Conservation (phyloP, 2,888 invertebrate genomes). For the Calameuta filiformis region DNA sequence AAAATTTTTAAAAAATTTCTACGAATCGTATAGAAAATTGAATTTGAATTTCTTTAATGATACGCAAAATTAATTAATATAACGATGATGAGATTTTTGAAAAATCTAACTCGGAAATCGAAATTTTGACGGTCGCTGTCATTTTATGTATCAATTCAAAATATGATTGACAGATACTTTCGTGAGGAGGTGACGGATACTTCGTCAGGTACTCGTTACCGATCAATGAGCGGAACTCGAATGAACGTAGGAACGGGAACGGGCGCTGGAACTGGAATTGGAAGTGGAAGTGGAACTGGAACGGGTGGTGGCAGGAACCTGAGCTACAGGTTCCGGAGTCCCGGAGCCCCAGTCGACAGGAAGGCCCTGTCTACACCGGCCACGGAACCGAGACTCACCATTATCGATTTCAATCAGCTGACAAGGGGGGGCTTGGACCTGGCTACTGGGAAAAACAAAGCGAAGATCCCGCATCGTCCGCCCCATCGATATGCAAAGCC, state of each 20-base stretch:
- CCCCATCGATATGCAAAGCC: conserved; percentile 24
- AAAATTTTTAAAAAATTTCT: not conserved
- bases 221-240: conserved; percentile 60
- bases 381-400: conserved; percentile 75
- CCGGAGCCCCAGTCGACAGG: conserved; percentile 51
- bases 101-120: not conserved
- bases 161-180: conserved; percentile 48
- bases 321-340: conserved; percentile 58
- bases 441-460: conserved; percentile 57
- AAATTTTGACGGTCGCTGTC: not conserved
- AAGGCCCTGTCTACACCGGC: conserved; percentile 63
- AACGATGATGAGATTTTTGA: not conserved
- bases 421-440: conserved; percentile 72
- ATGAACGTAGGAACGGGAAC: conserved; percentile 41
- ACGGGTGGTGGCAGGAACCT: conserved; percentile 47
- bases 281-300: conserved; percentile 27
- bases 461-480: conserved; percentile 39
- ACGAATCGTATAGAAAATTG: not conserved
- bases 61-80: not conserved
- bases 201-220: conserved; percentile 42
- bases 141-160: not conserved
- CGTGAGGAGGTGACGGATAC: conserved; percentile 48
- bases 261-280: conserved; percentile 15
- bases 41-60: no score
- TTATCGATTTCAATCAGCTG: conserved; percentile 79